Base-by-base conservation (phyloP, 2,113 vertebrate genomes). In the Sminthopsis crassicaudata region DNA sequence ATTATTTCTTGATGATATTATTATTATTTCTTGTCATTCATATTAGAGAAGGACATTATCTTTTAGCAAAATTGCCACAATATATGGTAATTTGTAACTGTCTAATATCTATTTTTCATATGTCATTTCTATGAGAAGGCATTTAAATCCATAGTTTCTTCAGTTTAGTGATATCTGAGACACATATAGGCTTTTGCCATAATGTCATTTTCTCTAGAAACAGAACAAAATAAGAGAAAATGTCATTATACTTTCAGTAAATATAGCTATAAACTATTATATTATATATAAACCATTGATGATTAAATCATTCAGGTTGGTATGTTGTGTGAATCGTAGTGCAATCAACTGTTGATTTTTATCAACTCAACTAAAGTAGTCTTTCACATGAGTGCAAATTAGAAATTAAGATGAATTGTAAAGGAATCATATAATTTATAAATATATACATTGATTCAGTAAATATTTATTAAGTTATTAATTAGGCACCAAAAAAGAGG, bases 221-320 rank as follows among this genome's bases (percentile, higher is more conserved):
- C 42, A 84, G 8, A 84, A 84, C 36, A 76, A 84, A 42, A 42
- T 84, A 84, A 42, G n/a, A 84, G 30, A 19, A 42, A 8, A 84
- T 84, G 19, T 22, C 67, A 42, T 22, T 84, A 84, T 42, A 19
- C 67, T 84, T 93, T 91, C 91, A 94, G 53, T 91, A 89, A 76
- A 89, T 90, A 46, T 27, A 91, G 6, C 46, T 24, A 46, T 54
- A 42, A 46, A 92, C 89, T n/a, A n/a, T n/a, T n/a, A n/a, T n/a
- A n/a, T n/a, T n/a, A n/a, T n/a, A n/a, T n/a, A n/a, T n/a, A 92
- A 92, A 92, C n/a, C 16, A 42, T 53, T 76, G 16, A 52, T 42
- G 53, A 4, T 48, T 55, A 88, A 90, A 92, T 3, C 1, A 0
- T 92, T 53, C 30, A 91, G 30, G 16, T 84, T n/a, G 60, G 60